Percentiles rank a stretch among this genome's conserved stretches.
Evolutionary conservation across 2,113 vertebrate species (phyloP).

Genomic region (Leucoraja erinaceus): DNA sequence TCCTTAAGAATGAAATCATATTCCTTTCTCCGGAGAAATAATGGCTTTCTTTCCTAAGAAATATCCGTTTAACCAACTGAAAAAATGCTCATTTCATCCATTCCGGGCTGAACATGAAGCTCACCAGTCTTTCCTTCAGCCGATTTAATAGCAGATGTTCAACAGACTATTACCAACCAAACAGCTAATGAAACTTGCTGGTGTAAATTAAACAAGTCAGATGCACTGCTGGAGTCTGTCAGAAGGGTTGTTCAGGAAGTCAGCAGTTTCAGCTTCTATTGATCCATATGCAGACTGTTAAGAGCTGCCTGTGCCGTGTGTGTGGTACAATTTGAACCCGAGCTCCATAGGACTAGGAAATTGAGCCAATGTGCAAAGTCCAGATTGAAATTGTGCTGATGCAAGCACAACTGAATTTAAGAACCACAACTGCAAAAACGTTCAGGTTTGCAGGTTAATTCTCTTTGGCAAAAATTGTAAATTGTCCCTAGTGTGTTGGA

Average conservation of each 20-base stretch:
- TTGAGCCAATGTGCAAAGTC: background rate
- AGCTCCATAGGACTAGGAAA: background rate
- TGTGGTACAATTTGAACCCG: background rate
- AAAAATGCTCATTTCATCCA: slow-evolving; percentile 30
- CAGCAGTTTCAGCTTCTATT: slow-evolving; percentile 22
- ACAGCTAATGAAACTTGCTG: slow-evolving; percentile 37
- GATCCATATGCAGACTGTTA: slow-evolving; percentile 4
- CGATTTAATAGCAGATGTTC: slow-evolving; percentile 37
- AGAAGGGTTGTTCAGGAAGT: slow-evolving; percentile 25
- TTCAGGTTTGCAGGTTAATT: too few relatives aligned
- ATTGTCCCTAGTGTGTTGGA: too few relatives aligned
- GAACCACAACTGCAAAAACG: too few relatives aligned
- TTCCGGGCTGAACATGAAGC: slow-evolving; percentile 23
- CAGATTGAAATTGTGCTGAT: background rate
- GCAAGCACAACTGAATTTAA: background rate
- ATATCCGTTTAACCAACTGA: background rate
- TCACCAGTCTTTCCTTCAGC: slow-evolving; percentile 24
- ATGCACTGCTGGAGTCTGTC: slow-evolving; percentile 33
- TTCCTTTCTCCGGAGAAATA: background rate
- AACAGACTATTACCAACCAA: slow-evolving; percentile 37
- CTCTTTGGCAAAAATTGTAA: too few relatives aligned
- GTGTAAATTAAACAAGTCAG: slow-evolving; percentile 39
- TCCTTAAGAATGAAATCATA: slow-evolving; percentile 13
- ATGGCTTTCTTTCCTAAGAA: background rate
- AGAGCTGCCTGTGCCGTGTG: background rate